Evolutionary conservation across 1,140 invertebrate species (phyloP).

Genomic region (Phthorimaea operculella): DNA sequence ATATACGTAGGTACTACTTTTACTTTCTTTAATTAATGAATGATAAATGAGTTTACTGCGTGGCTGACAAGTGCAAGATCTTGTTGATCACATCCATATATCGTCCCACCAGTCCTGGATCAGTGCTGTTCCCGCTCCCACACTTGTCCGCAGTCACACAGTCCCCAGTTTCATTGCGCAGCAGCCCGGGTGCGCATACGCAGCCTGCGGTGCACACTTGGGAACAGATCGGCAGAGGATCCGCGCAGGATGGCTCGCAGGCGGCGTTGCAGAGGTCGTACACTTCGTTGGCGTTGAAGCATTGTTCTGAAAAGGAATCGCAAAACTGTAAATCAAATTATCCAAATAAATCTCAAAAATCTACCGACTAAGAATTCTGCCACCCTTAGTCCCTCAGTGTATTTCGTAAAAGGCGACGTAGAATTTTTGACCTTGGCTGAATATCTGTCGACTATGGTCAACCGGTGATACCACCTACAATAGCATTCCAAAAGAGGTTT

Average conservation of each 20-base stretch:
- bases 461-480: no score
- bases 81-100: slow-evolving; percentile 46
- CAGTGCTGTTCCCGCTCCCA: slow-evolving; percentile 27
- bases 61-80: slow-evolving; percentile 36
- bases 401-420: no score
- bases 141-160: slow-evolving; percentile 51
- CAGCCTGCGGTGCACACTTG: slow-evolving; percentile 40
- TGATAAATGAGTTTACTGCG: background rate
- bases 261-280: slow-evolving; percentile 43
- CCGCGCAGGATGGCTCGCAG: slow-evolving; percentile 34
- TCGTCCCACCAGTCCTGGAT: slow-evolving; percentile 26
- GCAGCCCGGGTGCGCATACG: slow-evolving; percentile 40
- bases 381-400: no score
- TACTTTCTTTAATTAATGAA: no score
- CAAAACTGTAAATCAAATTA: no score
- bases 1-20: no score
- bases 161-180: slow-evolving; percentile 29
- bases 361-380: no score
- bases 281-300: slow-evolving; percentile 47
- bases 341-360: no score
- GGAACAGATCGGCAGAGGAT: slow-evolving; percentile 29
- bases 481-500: no score
- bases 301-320: slow-evolving; percentile 33
- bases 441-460: no score
- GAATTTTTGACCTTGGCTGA: no score